Evolutionary conservation across 2,113 vertebrate genomes (phyloP).

Genomic region (Bos javanicus): DNA sequence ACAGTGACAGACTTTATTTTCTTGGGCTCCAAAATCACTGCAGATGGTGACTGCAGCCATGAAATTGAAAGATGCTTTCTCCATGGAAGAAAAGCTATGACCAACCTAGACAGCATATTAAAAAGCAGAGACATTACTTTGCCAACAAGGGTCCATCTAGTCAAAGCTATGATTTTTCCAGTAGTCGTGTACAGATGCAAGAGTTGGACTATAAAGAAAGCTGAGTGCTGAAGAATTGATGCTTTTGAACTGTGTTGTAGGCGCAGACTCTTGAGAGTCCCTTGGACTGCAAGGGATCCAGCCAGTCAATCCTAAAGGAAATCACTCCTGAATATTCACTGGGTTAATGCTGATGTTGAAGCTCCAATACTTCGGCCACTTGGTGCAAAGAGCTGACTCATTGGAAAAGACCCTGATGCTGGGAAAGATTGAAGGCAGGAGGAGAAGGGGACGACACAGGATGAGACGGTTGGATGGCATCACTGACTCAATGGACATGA

Average conservation of each 20-base stretch:
- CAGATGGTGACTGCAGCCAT: background rate
- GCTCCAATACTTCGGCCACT: background rate
- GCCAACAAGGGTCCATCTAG: background rate
- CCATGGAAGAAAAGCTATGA: background rate
- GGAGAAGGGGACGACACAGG: background rate
- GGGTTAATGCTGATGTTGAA: background rate
- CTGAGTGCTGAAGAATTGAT: accelerated
- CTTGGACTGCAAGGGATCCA: background rate
- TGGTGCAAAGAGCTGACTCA: background rate
- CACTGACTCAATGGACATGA: background rate
- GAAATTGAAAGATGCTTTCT: background rate
- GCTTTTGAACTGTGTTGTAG: background rate
- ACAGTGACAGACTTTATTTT: background rate
- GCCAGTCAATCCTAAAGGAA: background rate
- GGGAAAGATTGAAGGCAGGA: background rate
- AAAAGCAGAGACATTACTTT: background rate
- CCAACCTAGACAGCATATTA: background rate
- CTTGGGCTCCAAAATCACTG: background rate
- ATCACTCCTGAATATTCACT: background rate
- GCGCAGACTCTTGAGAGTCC: background rate
- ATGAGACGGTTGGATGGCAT: background rate
- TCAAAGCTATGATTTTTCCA: background rate
- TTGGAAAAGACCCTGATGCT: background rate
- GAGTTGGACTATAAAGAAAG: background rate
- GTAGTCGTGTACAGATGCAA: background rate